Evolutionary conservation across 2,797 vertebrate genomes (phyloP).

Genomic region (Tarsius wallacei): DNA sequence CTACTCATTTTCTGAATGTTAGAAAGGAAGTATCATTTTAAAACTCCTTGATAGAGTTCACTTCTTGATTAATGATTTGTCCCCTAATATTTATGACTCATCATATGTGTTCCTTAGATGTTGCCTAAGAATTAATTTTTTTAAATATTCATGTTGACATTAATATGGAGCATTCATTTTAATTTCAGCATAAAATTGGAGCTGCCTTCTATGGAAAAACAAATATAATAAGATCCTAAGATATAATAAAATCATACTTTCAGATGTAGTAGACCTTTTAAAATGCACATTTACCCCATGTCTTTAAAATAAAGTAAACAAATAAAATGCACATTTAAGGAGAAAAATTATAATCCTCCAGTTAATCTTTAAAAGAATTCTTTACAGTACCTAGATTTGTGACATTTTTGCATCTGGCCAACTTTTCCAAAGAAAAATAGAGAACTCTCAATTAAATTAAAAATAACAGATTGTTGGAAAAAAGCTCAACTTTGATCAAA

Average conservation of each 20-base stretch:
- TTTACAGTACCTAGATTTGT: not conserved
- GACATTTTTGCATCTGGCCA: not conserved
- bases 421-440: not conserved
- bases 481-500: not conserved
- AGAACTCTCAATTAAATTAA: not conserved
- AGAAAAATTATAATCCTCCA: conserved; percentile 37
- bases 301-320: too few relatives aligned
- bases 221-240: not conserved
- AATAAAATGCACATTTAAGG: not conserved
- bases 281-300: not conserved
- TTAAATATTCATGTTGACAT: conserved; percentile 28
- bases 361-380: conserved; percentile 52
- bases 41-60: not conserved
- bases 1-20: conserved; percentile 23
- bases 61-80: not conserved
- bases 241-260: conserved; percentile 62
- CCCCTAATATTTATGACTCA: not conserved
- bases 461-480: conserved; percentile 24
- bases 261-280: conserved; percentile 15
- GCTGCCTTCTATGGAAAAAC: conserved; percentile 7
- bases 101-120: not conserved
- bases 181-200: conserved; percentile 61
- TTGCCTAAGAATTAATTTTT: not conserved
- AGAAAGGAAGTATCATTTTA: conserved; percentile 23
- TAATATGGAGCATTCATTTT: conserved; percentile 43